Base-by-base conservation (phyloP, 2,113 vertebrate genomes). In the Mungos mungo region DNA sequence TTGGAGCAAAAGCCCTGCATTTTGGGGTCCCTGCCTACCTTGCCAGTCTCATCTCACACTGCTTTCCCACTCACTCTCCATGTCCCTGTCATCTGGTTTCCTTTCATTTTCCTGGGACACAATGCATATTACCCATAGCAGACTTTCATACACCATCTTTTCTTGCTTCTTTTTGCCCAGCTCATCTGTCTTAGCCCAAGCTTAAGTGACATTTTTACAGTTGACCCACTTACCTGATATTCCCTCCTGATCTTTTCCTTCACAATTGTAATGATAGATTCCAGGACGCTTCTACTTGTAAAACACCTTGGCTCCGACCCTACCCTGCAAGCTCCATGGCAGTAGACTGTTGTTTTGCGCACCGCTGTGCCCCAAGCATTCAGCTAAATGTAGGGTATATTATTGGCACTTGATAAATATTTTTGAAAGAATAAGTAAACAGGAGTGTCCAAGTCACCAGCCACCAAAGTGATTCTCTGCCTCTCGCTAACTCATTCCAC, bases 41-140 rank as follows among this genome's bases (percentile, higher is more conserved):
- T 0, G 0, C 66, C 69, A 84, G 65, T 33, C 63, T 87, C 69
- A 18, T 5, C 15, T 57, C 68, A 77, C 31, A 77, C 25, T 47
- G 66, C 68, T 72, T 76, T 87, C 72, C 52, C 3, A 0, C 31
- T 68, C 31, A 5, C 3, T 47, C 21, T 66, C 33, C 2, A 2
- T 27, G n/a, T 72, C 31, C 57, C 27, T n/a, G 5, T 77, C 69
- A 63, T 35, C 57, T 47, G 38, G 4, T 10, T 72, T 66, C 87
- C 69, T 27, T 69, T 84, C 50, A 41, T 33, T 38, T 89, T 25
- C 68, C 50, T 4, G 13, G 38, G 66, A 65, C 38, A 83, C 15
- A 38, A 1, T 0, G 2, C 0, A 0, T 21, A 33, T 38, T n/a
- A 41, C 77, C n/a, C 47, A 38, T 23, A 57, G 57, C 5, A 1